Base-by-base conservation (phyloP, 1,140 invertebrate genomes). In the Euwallacea fornicatus region DNA sequence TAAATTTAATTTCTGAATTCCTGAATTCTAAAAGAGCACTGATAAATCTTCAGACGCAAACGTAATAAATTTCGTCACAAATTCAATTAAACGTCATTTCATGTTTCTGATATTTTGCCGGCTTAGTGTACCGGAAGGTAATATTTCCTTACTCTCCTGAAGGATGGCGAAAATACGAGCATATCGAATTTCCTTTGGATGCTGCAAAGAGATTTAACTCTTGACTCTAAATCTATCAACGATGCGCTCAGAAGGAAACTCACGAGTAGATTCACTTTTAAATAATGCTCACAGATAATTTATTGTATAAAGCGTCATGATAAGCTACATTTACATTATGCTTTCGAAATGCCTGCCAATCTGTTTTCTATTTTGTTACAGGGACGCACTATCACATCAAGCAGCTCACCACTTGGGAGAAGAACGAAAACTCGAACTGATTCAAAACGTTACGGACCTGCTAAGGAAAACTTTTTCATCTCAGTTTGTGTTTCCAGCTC, bases 401-500 rank as follows among this genome's bases (percentile, higher is more conserved):
- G 83, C 83, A 7, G 83, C 82, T 53, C 58, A 64, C n/a, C 73
- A 75, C 42, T 69, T 88, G 72, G 86, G 80, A 69, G 87, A 88
- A 60, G 86, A 86, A 71, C 82, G 85, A 61, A 88, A 90, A 74
- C 80, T 91, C 74, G 86, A 89, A 74, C 86, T 90, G 33, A 83
- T 93, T 53, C 86, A 90, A 73, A 93, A 93, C 81, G 86, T 93
- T 33, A 93, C 91, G 0, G 88, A 92, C 74, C 81, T 93, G 53
- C 83, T 93, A 63, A 85, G 87, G 33, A 87, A 87, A 75, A 91
- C 91, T 15, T 94, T 94, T 82, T 89, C 88, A 66, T 90, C 88
- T 58, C 90, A 92, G 78, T 93, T 93, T 78, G 89, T 94, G 33
- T 93, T 93, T 77, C 92, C 92, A 3, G 91, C 91, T 0, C 79